Evolutionary conservation across 2,113 vertebrate genomes (phyloP), one percentile per base, ranked within the genome.

Genomic region (Actinemys pallida): DNA sequence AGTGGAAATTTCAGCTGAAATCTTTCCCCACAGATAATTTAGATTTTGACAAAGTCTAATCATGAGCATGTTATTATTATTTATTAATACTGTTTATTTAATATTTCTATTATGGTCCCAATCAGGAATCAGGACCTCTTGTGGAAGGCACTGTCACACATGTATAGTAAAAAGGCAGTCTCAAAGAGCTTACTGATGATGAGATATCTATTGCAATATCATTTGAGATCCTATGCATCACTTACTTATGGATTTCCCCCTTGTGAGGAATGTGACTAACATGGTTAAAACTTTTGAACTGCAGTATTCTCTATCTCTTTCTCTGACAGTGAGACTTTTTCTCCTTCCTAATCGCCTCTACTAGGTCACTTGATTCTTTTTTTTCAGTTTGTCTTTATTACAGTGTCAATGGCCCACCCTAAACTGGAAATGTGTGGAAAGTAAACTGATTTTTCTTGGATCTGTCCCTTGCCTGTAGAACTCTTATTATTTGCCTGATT

Each of bases 401-500:
- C 0, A 1, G 19, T 76, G 81, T 81, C 54, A 88, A 79, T 86
- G 91, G 54, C 27, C 50, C 87, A 29, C 3, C 2, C 31, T 90
- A 53, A 95, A 86, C 54, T 62, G 59, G 35, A 93, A 96, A 90
- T 57, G 79, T 0, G 0, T 22, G 49, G 54, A 78, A 97, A 82
- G 91, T 47, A 89, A 89, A 86, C 75, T 75, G 83, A 88, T 95
- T 94, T 89, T 12, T 95, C 42, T 88, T 78, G 56, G 49, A 53
- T 85, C 4, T 92, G 56, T 92, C 65, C 12, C n/a, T 87, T 22
- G 35, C 52, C 59, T 85, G 81, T 3, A 94, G 39, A 91, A 25
- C 59, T 91, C 97, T 95, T 79, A 93, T 90, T 92, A 91, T 93
- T 90, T 88, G 12, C 25, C 39, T 95, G 86, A 84, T 86, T 90